These are phyloP conservation scores for Chiridota heheva DNA, from an alignment of 35 echinoderm and acorn worm species.

Conservation along the genomic window DNA sequence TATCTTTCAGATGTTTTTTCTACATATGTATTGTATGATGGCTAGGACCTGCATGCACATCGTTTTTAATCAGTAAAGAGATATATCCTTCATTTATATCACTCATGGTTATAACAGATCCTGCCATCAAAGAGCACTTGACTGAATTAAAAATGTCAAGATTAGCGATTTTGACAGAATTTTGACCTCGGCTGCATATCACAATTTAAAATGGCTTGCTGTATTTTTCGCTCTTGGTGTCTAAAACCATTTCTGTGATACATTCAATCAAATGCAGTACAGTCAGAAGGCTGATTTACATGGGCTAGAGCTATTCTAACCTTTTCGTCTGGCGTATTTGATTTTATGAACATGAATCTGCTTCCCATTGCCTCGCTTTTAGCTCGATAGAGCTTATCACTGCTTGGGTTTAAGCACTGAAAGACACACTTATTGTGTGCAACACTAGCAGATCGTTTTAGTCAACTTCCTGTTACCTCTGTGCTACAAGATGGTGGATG, in stretches of 20 bases:
- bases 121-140: constrained; percentile 18
- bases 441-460: background rate
- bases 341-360: constrained; percentile 37
- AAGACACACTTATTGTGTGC: constrained; percentile 16
- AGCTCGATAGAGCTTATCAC: constrained; percentile 26
- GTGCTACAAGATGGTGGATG: constrained; percentile 15
- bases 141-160: constrained; percentile 35
- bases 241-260: constrained; percentile 44
- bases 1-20: constrained; percentile 37
- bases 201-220: background rate
- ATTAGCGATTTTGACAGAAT: constrained; percentile 14
- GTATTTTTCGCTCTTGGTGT: constrained; percentile 38
- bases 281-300: constrained; percentile 35
- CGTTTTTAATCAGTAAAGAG: constrained; percentile 11
- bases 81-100: constrained; percentile 27
- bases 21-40: too few species aligned
- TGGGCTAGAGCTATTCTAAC: constrained; percentile 25
- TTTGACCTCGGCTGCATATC: background rate
- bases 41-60: background rate
- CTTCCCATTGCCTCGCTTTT: constrained; percentile 50
- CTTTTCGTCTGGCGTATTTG: constrained; percentile 22
- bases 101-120: constrained; percentile 26
- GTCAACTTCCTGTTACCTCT: background rate
- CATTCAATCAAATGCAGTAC: constrained; percentile 30
- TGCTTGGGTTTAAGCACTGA: constrained; percentile 34